Evolutionary conservation across 2,113 vertebrate genomes (phyloP).

Genomic region (Festucalex cinctus): DNA sequence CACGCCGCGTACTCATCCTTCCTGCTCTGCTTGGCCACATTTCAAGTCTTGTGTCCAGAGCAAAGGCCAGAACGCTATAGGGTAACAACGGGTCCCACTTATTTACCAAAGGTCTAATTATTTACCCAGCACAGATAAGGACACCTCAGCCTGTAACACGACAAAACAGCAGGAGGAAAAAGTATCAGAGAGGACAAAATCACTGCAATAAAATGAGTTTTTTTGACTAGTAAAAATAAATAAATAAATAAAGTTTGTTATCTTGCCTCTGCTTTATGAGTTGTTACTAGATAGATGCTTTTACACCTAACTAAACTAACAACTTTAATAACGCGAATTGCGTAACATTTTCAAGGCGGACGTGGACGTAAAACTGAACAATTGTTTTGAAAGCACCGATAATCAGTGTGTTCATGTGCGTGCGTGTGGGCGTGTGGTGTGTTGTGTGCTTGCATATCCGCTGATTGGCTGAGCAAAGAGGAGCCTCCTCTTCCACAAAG

Average conservation of each 20-base stretch:
- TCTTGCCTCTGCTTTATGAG: background rate
- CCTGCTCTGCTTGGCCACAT: constrained; percentile 22
- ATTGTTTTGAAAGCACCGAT: constrained; percentile 2
- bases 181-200: background rate
- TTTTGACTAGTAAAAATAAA: background rate
- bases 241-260: background rate
- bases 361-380: background rate
- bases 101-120: constrained; percentile 71
- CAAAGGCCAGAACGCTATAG: constrained; percentile 57
- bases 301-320: too few relatives aligned
- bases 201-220: background rate
- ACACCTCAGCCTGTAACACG: constrained; percentile 17
- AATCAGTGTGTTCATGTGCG: background rate
- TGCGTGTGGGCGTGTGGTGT: background rate
- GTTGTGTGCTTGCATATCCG: constrained; percentile 8
- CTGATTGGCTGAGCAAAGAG: constrained; percentile 55
- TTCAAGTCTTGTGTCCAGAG: constrained; percentile 32
- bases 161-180: constrained; percentile 7
- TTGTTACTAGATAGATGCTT: background rate
- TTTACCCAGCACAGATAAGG: constrained; percentile 54
- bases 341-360: background rate
- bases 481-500: constrained; percentile 60
- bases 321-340: background rate
- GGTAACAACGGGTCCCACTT: constrained; percentile 35
- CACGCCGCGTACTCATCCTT: constrained; percentile 19